A percentile compares a stretch with the other conserved stretches of the same genome.
These are phyloP conservation scores for Athene noctua DNA, from an alignment of 2,113 vertebrate genomes.

Conservation along the genomic window DNA sequence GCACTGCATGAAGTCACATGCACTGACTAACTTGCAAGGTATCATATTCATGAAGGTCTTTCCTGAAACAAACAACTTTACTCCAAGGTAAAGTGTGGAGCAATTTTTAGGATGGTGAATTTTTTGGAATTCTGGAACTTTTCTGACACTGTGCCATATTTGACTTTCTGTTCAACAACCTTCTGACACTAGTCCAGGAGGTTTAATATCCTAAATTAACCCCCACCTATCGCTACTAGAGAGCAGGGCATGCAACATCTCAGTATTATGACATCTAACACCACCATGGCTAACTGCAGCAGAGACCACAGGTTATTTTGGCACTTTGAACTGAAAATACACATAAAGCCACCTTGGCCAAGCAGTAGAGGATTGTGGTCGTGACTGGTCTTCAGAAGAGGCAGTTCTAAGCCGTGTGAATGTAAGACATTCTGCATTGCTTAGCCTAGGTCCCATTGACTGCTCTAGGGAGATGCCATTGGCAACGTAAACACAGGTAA, in stretches of 20 bases:
- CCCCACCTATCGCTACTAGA: background rate
- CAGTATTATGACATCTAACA: background rate
- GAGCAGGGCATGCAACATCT: background rate
- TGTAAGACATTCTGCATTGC: background rate
- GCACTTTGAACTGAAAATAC: background rate
- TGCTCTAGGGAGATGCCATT: background rate
- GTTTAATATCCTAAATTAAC: background rate
- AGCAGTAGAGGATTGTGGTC: background rate
- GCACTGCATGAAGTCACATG: background rate
- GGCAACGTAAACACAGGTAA: background rate
- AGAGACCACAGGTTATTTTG: background rate
- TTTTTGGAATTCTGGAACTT: background rate
- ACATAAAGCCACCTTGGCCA: background rate
- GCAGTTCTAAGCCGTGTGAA: background rate
- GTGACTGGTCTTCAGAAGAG: background rate
- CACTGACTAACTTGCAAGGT: background rate
- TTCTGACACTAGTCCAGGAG: background rate
- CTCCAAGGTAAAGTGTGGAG: background rate
- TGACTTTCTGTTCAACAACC: background rate
- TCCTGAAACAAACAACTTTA: background rate
- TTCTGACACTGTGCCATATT: background rate
- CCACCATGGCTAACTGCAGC: background rate
- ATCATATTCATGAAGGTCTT: rapidly evolving
- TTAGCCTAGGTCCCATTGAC: background rate
- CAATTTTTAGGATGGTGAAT: background rate